Conservation (phyloP, 2,113 vertebrate genomes). For the Lutjanus erythropterus region DNA sequence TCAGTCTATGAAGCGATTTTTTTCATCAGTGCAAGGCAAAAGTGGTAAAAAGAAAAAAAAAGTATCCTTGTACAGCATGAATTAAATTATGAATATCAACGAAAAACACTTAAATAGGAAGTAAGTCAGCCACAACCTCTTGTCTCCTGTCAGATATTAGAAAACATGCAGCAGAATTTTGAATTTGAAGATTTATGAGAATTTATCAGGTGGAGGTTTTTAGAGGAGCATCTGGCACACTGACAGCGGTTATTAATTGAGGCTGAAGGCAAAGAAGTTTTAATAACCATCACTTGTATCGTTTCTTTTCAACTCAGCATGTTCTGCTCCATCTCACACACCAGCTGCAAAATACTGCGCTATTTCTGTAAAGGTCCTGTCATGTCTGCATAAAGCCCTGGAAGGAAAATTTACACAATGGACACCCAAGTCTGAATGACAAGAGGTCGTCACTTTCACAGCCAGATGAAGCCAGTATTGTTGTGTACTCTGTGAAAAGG, state of each 20-base stretch:
- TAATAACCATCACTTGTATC: not conserved
- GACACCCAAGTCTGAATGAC: not conserved
- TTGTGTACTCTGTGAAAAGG: not conserved
- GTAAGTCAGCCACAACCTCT: not conserved
- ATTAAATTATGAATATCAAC: too few species aligned
- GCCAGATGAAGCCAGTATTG: not conserved
- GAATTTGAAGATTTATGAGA: not conserved
- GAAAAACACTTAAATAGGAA: not conserved
- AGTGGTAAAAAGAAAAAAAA: not conserved
- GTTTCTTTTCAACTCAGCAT: not conserved
- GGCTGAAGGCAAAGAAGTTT: not conserved
- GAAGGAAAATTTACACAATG: not conserved
- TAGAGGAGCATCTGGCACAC: fast-evolving
- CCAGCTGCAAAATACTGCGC: not conserved
- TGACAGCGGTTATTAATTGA: not conserved
- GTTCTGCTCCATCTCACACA: not conserved
- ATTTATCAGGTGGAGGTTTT: not conserved
- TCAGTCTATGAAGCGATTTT: too few species aligned
- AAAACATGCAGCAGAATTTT: not conserved
- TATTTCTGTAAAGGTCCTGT: not conserved
- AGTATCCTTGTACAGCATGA: too few species aligned
- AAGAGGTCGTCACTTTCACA: not conserved
- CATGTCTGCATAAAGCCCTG: not conserved
- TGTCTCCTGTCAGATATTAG: not conserved
- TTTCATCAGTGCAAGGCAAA: too few species aligned